Conservation (phyloP, 2,113 vertebrate species). For the Tragelaphus strepsiceros region DNA sequence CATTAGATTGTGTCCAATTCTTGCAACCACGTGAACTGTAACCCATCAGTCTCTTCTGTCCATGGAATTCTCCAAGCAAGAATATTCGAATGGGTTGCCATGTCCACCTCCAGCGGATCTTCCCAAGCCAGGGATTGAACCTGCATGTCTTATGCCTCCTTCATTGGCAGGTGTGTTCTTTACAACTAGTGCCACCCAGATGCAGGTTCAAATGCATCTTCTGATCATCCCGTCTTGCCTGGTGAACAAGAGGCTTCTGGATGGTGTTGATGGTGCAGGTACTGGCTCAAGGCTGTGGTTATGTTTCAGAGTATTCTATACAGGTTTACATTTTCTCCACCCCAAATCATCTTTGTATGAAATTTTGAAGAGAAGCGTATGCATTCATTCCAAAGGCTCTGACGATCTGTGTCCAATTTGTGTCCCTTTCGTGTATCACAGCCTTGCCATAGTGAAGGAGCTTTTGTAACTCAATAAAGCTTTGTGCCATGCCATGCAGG, state of each 20-base stretch:
- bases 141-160: rapidly evolving
- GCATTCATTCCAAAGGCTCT: neutral
- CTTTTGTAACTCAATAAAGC: too few relatives aligned
- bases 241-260: neutral
- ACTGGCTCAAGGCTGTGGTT: neutral
- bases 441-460: too few relatives aligned
- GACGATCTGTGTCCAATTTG: too few relatives aligned
- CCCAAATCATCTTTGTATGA: neutral
- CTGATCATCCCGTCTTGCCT: neutral
- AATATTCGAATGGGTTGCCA: too few relatives aligned
- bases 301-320: neutral
- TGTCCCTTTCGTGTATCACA: too few relatives aligned
- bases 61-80: too few relatives aligned
- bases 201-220: neutral
- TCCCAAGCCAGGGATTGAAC: too few relatives aligned
- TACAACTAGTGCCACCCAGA: neutral
- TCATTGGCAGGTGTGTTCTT: too few relatives aligned
- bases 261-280: neutral
- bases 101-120: too few relatives aligned
- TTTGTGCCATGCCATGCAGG: too few relatives aligned
- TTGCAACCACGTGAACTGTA: too few relatives aligned
- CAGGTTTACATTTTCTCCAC: neutral
- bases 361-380: neutral
- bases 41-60: too few relatives aligned
- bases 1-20: rapidly evolving